phyloP scores from a whole-genome alignment of 1,140 invertebrate genomes.

The Elymnias hypermnestra region DNA sequence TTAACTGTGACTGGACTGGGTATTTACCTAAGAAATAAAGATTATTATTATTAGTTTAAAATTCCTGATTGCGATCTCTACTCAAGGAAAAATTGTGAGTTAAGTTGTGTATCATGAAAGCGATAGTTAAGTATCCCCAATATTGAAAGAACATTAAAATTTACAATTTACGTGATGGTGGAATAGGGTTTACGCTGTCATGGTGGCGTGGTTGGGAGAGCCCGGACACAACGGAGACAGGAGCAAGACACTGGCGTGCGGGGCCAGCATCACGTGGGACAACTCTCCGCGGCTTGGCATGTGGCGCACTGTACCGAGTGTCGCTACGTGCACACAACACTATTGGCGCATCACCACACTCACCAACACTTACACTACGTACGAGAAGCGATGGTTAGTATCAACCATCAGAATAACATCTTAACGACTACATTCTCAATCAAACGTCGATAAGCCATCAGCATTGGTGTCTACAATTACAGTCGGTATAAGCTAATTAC shows the following conservation, averaged over 20 bases:
- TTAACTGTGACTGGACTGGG: too few relatives aligned
- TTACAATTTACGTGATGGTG: too few relatives aligned
- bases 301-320: conserved; percentile 84
- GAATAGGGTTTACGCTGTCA: conserved; percentile 43
- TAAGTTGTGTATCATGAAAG: too few relatives aligned
- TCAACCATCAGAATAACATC: background rate
- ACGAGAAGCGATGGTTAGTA: conserved; percentile 82
- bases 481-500: too few relatives aligned
- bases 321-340: conserved; percentile 81
- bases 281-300: conserved; percentile 81
- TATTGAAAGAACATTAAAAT: too few relatives aligned
- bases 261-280: conserved; percentile 48
- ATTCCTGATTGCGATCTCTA: too few relatives aligned
- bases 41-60: too few relatives aligned
- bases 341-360: conserved; percentile 83
- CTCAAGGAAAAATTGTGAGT: too few relatives aligned
- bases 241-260: conserved; percentile 20
- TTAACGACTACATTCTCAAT: background rate
- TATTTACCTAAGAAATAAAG: too few relatives aligned
- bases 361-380: conserved; percentile 79
- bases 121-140: too few relatives aligned
- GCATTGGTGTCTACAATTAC: too few relatives aligned
- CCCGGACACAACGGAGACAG: conserved; percentile 3
- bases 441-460: too few relatives aligned
- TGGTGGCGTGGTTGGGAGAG: conserved; percentile 38